phyloP scores from a whole-genome alignment of 2,888 invertebrate genomes.

The Drosophila meridionalis region DNA sequence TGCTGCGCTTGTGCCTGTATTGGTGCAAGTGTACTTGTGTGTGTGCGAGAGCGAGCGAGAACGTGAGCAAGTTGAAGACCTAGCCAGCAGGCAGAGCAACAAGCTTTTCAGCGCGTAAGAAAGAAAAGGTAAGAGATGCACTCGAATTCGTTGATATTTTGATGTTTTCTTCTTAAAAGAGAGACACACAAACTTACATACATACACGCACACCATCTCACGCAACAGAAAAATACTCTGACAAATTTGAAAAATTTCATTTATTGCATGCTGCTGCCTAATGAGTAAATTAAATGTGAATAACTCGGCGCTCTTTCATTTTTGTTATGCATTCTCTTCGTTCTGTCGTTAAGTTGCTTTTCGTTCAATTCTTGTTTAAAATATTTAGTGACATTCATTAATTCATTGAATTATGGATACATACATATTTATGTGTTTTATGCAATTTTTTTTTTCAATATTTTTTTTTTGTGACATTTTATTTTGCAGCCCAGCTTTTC shows the following conservation, averaged over 20 bases:
- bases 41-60: constrained; percentile 19
- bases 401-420: constrained; percentile 21
- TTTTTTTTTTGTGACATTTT: constrained; percentile 27
- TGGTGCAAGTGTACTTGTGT: neutral
- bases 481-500: constrained; percentile 8
- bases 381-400: constrained; percentile 7
- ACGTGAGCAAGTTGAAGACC: constrained; percentile 27
- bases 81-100: constrained; percentile 20
- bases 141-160: constrained; percentile 31
- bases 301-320: constrained; percentile 56
- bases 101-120: constrained; percentile 18
- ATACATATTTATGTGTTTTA: constrained; percentile 26
- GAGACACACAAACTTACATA: neutral
- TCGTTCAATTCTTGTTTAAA: constrained; percentile 1
- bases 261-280: constrained; percentile 18
- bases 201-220: constrained; percentile 18
- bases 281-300: neutral
- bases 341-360: constrained; percentile 43
- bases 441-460: constrained; percentile 28
- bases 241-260: constrained; percentile 12
- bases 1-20: constrained; percentile 31
- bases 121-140: constrained; percentile 67
- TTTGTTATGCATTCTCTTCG: constrained; percentile 41
- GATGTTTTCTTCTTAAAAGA: constrained; percentile 27
- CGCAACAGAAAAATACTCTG: constrained; percentile 4